Conservation (phyloP, 2,113 vertebrate genomes). For the Corydoras sp. region DNA sequence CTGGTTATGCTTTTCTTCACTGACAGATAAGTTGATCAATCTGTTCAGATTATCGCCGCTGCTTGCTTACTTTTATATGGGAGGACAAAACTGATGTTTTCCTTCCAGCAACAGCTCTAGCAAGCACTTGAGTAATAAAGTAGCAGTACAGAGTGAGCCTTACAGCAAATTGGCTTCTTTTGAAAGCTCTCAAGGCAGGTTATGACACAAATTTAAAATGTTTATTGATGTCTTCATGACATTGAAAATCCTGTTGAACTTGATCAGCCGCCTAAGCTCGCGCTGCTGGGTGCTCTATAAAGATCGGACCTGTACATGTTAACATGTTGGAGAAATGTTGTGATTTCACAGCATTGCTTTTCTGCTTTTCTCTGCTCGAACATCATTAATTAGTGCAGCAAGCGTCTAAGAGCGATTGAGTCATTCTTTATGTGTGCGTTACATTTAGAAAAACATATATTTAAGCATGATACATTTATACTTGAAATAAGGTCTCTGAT, state of each 20-base stretch:
- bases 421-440: too few relatives aligned
- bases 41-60: neutral
- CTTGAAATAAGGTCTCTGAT: too few relatives aligned
- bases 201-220: slow-evolving; percentile 34
- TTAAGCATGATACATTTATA: too few relatives aligned
- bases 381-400: too few relatives aligned
- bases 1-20: neutral
- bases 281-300: slow-evolving; percentile 29
- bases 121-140: slow-evolving; percentile 28
- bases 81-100: slow-evolving; percentile 10
- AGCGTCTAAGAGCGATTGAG: too few relatives aligned
- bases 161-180: slow-evolving; percentile 19
- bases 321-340: neutral
- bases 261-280: slow-evolving; percentile 28
- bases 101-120: slow-evolving; percentile 13
- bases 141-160: slow-evolving; percentile 12
- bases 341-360: too few relatives aligned
- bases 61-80: slow-evolving; percentile 2
- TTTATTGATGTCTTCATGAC: slow-evolving; percentile 21
- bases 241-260: slow-evolving; percentile 18
- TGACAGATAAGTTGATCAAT: neutral
- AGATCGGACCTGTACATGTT: too few relatives aligned
- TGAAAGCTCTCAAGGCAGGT: slow-evolving; percentile 15
- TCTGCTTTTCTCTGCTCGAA: too few relatives aligned
- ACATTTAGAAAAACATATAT: too few relatives aligned